Conservation (phyloP, 2,888 invertebrate species). For the Drosophila leonis region DNA sequence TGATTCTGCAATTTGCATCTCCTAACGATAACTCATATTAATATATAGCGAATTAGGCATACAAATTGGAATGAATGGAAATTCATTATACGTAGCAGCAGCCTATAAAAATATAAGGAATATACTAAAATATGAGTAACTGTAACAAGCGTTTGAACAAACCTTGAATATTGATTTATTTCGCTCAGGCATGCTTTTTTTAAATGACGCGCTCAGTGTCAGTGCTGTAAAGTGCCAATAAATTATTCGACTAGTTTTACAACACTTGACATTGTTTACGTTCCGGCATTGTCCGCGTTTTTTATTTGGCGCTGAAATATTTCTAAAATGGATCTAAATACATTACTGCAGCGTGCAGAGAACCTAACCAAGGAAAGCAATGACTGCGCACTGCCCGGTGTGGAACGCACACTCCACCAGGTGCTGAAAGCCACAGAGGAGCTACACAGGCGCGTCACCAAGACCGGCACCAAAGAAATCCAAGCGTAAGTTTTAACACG, state of each 20-base stretch:
- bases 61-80: neutral
- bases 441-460: conserved; percentile 93
- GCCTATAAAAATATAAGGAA: neutral
- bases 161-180: neutral
- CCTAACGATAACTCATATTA: neutral
- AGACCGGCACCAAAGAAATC: conserved; percentile 94
- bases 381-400: conserved; percentile 92
- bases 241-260: neutral
- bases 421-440: conserved; percentile 96
- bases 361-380: conserved; percentile 95
- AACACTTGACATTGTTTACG: conserved; percentile 42
- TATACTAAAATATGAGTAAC: neutral
- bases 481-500: conserved; percentile 89
- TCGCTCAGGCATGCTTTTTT: no score
- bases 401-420: conserved; percentile 95
- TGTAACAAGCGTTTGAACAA: neutral
- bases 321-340: conserved; percentile 90
- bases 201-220: neutral
- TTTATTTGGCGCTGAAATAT: conserved; percentile 29
- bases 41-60: neutral
- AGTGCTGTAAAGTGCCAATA: conserved; percentile 20
- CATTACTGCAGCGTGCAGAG: conserved; percentile 96
- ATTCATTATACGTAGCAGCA: neutral
- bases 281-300: conserved; percentile 30
- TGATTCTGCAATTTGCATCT: neutral